Conservation (phyloP, 1,140 invertebrate genomes). For the Ceratitis capitata region DNA sequence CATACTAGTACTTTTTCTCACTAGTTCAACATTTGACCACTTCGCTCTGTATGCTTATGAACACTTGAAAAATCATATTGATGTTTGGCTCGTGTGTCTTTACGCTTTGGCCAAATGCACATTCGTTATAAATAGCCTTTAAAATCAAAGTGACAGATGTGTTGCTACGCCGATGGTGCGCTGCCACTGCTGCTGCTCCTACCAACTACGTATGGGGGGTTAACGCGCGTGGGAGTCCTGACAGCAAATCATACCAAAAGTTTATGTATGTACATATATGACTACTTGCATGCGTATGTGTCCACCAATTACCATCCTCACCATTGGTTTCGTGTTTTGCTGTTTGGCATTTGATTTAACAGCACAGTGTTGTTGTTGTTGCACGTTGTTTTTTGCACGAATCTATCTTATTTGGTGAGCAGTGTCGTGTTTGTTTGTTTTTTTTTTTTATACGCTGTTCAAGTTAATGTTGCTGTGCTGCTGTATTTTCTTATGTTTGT, state of each 20-base stretch:
- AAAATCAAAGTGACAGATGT: slow-evolving; percentile 14
- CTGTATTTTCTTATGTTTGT: background rate
- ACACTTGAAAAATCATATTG: background rate
- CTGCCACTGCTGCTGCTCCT: background rate
- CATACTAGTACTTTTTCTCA: too few relatives aligned
- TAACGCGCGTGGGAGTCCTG: background rate
- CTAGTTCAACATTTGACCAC: too few relatives aligned
- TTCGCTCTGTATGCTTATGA: background rate
- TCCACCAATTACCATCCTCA: background rate
- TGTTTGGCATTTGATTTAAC: background rate
- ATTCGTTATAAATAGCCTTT: background rate
- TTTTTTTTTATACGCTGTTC: too few relatives aligned
- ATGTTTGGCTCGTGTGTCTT: background rate
- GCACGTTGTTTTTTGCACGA: background rate
- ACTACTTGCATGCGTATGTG: too few relatives aligned
- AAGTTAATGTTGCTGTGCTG: background rate
- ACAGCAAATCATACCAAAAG: background rate
- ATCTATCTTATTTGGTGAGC: background rate
- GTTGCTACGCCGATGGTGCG: background rate
- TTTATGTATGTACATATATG: too few relatives aligned
- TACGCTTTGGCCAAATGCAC: background rate
- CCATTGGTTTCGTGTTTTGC: background rate
- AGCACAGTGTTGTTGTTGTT: background rate
- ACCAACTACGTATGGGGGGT: background rate
- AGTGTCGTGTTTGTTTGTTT: background rate